Evolutionary conservation across 2,888 invertebrate species (phyloP).

Genomic region (Scotopteryx bipunctaria): DNA sequence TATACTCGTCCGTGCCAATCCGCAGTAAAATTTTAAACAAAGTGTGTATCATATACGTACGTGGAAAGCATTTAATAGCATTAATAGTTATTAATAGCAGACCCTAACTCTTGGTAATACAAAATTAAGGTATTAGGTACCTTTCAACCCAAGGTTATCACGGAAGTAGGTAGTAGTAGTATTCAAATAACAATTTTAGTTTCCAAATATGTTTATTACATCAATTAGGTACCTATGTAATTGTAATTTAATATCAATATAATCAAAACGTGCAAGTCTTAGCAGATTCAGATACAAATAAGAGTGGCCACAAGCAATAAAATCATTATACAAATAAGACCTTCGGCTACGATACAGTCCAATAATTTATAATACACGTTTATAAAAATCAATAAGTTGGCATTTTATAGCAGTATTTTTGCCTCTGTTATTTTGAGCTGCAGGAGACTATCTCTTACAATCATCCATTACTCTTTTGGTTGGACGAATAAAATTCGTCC

Average conservation of each 20-base stretch:
- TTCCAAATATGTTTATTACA: constrained; percentile 60
- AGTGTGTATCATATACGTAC: too few relatives aligned
- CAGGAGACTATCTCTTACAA: too few relatives aligned
- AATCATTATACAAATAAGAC: constrained; percentile 8
- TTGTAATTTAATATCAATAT: constrained; percentile 64
- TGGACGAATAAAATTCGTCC: too few relatives aligned
- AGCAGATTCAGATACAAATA: constrained; percentile 25
- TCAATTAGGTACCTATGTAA: constrained; percentile 44
- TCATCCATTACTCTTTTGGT: too few relatives aligned
- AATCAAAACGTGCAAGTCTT: constrained; percentile 49
- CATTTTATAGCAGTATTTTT: constrained; percentile 4
- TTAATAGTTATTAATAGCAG: too few relatives aligned
- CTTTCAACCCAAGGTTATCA: too few relatives aligned
- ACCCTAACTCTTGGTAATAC: too few relatives aligned
- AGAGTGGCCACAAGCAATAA: constrained; percentile 9
- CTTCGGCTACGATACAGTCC: neutral
- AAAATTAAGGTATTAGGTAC: too few relatives aligned
- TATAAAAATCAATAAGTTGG: constrained; percentile 4
- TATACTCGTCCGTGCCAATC: too few relatives aligned
- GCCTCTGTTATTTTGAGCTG: constrained; percentile 8
- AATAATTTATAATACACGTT: neutral
- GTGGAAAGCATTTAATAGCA: too few relatives aligned
- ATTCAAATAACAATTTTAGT: constrained; percentile 26
- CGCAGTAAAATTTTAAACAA: too few relatives aligned
- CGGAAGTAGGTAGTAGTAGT: neutral